These are phyloP conservation scores for Cyanoderma ruficeps DNA, from an alignment of 2,113 vertebrate species.

Conservation along the genomic window DNA sequence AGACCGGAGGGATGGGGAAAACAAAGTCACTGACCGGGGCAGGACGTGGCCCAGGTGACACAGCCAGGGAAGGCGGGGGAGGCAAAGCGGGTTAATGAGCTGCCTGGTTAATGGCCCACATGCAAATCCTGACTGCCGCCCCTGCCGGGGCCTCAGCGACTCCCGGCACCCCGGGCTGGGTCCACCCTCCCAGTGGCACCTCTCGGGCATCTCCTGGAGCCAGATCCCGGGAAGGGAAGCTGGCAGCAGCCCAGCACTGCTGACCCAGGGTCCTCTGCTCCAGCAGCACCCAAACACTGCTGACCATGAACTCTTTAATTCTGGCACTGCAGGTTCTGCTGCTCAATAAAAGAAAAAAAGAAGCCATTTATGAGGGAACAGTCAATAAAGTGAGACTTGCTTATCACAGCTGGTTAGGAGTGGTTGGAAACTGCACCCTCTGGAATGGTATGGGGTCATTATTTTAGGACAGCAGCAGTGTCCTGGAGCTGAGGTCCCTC, in stretches of 20 bases:
- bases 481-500: not conserved
- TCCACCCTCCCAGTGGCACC: not conserved
- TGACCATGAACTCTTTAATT: not conserved
- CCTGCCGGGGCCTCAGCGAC: not conserved
- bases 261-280: not conserved
- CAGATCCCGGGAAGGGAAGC: not conserved
- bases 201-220: not conserved
- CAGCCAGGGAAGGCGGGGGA: not conserved
- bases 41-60: fast-evolving
- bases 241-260: not conserved
- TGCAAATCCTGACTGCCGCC: not conserved
- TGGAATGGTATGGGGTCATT: not conserved
- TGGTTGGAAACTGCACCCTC: not conserved
- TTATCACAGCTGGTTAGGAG: not conserved
- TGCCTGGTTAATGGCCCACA: not conserved
- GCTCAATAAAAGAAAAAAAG: not conserved
- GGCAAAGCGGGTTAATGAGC: not conserved
- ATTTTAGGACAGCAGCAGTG: not conserved
- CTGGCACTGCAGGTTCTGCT: slow-evolving; percentile 7
- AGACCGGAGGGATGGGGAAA: not conserved
- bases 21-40: not conserved
- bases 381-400: no score
- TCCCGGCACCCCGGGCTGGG: not conserved
- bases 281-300: not conserved
- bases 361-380: no score